phyloP scores from a whole-genome alignment of 2,797 vertebrate genomes.

The Peromyscus aztecus region DNA sequence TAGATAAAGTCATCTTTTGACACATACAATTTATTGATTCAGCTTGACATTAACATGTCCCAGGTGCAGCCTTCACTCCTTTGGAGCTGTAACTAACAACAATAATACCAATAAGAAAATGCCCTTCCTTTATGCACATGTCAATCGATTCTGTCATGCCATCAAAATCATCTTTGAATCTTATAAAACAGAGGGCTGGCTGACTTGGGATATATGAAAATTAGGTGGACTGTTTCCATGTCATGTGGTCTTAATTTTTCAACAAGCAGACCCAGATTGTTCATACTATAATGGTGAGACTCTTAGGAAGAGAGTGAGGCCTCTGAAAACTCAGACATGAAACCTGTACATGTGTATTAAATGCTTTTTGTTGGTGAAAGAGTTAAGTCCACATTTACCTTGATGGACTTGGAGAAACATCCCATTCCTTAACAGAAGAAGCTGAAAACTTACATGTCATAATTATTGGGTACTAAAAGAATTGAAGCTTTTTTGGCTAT shows the following conservation, averaged over 20 bases:
- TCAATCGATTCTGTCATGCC: neutral
- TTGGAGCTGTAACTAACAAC: neutral
- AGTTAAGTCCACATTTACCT: neutral
- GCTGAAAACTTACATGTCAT: neutral
- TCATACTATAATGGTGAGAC: neutral
- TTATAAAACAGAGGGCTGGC: neutral
- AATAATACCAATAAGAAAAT: neutral
- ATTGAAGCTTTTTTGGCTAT: neutral
- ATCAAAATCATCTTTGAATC: neutral
- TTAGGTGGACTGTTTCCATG: neutral
- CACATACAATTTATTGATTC: neutral
- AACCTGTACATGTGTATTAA: neutral
- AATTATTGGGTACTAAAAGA: neutral
- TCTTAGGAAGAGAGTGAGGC: neutral
- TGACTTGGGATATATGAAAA: neutral
- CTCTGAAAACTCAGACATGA: neutral
- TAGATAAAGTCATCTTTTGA: neutral
- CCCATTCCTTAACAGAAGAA: neutral
- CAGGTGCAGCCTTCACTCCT: neutral
- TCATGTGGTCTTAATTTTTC: neutral
- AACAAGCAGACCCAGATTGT: neutral
- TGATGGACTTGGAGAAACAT: neutral
- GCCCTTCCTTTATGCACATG: neutral
- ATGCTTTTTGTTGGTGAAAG: neutral
- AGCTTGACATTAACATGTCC: neutral